Percentiles rank a stretch among this genome's conserved stretches.
These are phyloP conservation scores for Leucophenga maculata DNA, from an alignment of 2,888 invertebrate species.

Conservation along the genomic window DNA sequence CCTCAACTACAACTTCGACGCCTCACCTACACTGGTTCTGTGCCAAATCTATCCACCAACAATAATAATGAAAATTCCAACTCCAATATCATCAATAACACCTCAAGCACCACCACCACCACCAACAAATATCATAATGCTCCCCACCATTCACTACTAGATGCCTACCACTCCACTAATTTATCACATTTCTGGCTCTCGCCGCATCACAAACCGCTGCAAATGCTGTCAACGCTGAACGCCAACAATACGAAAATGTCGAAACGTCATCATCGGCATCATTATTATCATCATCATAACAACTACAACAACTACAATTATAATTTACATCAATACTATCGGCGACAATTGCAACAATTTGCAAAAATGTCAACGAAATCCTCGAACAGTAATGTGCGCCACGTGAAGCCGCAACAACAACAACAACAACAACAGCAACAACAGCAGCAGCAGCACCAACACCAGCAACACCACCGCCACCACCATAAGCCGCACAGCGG, in stretches of 20 bases:
- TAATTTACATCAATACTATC: constrained; percentile 31
- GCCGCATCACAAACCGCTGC: constrained; percentile 61
- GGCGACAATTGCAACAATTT: constrained; percentile 24
- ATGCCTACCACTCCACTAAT: constrained; percentile 53
- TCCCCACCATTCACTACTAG: constrained; percentile 26
- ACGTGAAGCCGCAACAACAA: constrained; percentile 50
- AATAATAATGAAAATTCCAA: constrained; percentile 34
- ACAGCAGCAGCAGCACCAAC: too few species aligned
- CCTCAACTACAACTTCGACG: constrained; percentile 67
- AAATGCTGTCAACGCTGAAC: constrained; percentile 63
- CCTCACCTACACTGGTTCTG: constrained; percentile 75
- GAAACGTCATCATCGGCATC: constrained; percentile 62
- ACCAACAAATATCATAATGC: constrained; percentile 26
- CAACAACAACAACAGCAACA: too few species aligned
- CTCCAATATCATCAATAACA: constrained; percentile 36
- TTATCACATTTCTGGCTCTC: constrained; percentile 64
- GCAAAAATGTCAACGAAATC: constrained; percentile 20
- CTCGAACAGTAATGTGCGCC: constrained; percentile 58
- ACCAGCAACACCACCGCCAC: too few species aligned
- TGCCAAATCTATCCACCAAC: constrained; percentile 74
- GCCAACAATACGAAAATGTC: constrained; percentile 43
- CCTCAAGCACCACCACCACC: constrained; percentile 29
- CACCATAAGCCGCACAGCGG: constrained; percentile 40
- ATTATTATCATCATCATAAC: constrained; percentile 44
- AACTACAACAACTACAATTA: constrained; percentile 34